Evolutionary conservation across 2,113 vertebrate genomes (phyloP), one percentile per base, ranked within the genome.

Genomic region (Tinamus guttatus): DNA sequence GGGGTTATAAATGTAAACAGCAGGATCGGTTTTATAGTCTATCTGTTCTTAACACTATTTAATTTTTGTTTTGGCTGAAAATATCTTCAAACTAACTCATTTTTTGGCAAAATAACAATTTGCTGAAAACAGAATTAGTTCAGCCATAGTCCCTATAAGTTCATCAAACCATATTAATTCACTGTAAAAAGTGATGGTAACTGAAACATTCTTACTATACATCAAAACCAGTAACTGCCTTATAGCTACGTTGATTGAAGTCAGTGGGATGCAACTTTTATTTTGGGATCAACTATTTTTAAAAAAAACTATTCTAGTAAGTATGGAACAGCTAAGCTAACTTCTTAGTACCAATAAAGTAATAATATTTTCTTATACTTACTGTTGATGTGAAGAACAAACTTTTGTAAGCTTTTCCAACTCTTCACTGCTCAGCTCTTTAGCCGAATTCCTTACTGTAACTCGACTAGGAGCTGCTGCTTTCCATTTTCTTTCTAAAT

Each of bases 381-480:
- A 99, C 99, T 98, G 98, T 93, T 98, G 98, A 97, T 99, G 99
- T 1, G 98, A 99, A 95, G 97, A 98, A 94, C 99, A 99, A 97
- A 99, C 97, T 91, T 98, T 98, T 74, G 97, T 97, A 94, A 99
- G 98, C 3, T 91, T 98, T 92, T 98, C 98, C 78, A 99, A 97
- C 92, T 98, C 98, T 88, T 98, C 97, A 89, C 97, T 79, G 51
- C 97, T 98, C 85, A 98, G 94, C 65, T 97, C 97, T 91, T 97
- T 97, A 81, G 94, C 92, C 62, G 97, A 95, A 81, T 98, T 98
- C 47, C 92, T 93, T 56, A 86, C 54, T 59, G 68, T 54, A 86
- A 93, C 83, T 64, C 91, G 88, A 40, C 79, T 38, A n/a, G 89
- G 94, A 86, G 96, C 94, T 19, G 97, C 95, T 85, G 97, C 87